phyloP scores from a whole-genome alignment of 2,113 vertebrate genomes.

The Lethenteron camtschaticum region DNA sequence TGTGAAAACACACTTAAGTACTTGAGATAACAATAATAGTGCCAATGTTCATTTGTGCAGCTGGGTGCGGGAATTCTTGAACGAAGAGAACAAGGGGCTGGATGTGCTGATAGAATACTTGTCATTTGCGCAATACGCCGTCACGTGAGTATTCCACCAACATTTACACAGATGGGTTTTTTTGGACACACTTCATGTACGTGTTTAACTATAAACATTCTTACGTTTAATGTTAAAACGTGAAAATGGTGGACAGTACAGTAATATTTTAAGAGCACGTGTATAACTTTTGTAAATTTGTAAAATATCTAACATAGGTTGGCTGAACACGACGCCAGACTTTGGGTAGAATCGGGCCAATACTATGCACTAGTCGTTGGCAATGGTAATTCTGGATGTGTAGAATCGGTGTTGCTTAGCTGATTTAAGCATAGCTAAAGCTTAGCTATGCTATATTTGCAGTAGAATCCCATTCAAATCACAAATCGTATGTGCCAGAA shows the following conservation, averaged over 20 bases:
- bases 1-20: no score
- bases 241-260: constrained; percentile 5
- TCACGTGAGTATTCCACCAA: constrained; percentile 53
- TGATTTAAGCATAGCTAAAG: no score
- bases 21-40: no score
- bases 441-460: no score
- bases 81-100: constrained; percentile 89
- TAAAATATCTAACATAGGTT: neutral
- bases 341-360: no score
- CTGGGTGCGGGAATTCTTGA: constrained; percentile 94
- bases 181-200: neutral
- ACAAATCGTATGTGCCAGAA: no score
- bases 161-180: neutral
- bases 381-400: no score
- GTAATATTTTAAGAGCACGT: neutral
- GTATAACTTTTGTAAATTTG: neutral
- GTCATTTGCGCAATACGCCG: constrained; percentile 88
- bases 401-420: no score
- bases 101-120: constrained; percentile 93
- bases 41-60: constrained; percentile 20
- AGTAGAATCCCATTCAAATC: no score
- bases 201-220: constrained; percentile 22
- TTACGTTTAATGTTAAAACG: constrained; percentile 12
- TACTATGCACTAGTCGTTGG: no score
- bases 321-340: constrained; percentile 5